Conservation (phyloP, 2,888 invertebrate genomes). For the Suillia variegata region DNA sequence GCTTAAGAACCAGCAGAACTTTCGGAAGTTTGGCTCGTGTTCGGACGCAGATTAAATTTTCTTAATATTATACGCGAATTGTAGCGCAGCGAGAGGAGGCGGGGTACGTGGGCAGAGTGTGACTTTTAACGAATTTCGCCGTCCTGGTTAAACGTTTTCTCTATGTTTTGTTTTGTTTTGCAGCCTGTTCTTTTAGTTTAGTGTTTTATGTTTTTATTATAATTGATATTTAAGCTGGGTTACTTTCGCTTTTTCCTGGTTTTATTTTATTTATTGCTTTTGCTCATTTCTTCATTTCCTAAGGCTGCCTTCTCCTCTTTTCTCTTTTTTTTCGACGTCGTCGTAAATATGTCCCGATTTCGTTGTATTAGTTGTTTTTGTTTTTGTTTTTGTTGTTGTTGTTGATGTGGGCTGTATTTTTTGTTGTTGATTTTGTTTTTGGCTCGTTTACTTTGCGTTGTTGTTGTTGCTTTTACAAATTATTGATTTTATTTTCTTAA, state of each 20-base stretch:
- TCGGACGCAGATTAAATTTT: too few species aligned
- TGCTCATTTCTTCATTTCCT: constrained; percentile 18
- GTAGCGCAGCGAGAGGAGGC: too few species aligned
- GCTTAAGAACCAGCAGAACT: too few species aligned
- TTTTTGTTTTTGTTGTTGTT: constrained; percentile 27
- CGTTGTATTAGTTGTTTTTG: constrained; percentile 23
- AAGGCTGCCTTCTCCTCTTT: constrained; percentile 4
- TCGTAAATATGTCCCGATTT: constrained; percentile 33
- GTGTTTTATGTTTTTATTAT: too few species aligned
- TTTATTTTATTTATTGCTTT: constrained; percentile 23
- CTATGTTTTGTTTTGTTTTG: too few species aligned
- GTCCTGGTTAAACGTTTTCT: too few species aligned
- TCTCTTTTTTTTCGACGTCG: constrained; percentile 14
- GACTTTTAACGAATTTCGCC: too few species aligned
- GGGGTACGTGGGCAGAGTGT: too few species aligned
- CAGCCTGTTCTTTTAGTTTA: too few species aligned
- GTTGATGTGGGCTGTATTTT: constrained; percentile 20
- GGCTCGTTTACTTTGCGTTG: constrained; percentile 26
- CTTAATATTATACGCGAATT: too few species aligned
- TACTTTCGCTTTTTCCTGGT: not conserved
- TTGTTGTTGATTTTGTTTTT: constrained; percentile 29
- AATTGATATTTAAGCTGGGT: too few species aligned
- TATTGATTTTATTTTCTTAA: constrained; percentile 35
- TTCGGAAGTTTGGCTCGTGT: too few species aligned
- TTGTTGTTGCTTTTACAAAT: constrained; percentile 21